A percentile compares a stretch with the other conserved stretches of the same genome.
Conservation (phyloP, 64 coral and sea anemone genomes). For the Porites australiensis region DNA sequence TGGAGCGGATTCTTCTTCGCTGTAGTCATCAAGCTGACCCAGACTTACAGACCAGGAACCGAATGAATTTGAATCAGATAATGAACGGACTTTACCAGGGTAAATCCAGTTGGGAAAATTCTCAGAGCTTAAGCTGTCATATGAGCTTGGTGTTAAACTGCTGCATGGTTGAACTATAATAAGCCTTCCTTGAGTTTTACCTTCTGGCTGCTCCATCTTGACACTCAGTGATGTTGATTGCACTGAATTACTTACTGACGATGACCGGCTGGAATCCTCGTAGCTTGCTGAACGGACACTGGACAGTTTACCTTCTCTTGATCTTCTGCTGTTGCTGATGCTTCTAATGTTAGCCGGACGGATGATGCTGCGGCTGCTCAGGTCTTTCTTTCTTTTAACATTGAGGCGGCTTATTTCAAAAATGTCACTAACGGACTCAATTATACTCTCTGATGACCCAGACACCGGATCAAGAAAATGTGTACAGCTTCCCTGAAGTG, state of each 20-base stretch:
- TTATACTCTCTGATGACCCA: background rate
- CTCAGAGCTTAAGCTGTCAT: background rate
- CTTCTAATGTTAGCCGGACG: too few species aligned
- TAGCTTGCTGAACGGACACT: background rate
- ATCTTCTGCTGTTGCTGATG: too few species aligned
- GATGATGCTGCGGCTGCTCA: too few species aligned
- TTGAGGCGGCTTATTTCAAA: too few species aligned
- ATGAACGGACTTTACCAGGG: background rate
- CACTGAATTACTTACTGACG: background rate
- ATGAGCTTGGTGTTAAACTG: background rate
- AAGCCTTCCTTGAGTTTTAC: background rate
- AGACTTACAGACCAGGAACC: background rate
- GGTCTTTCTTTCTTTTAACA: too few species aligned
- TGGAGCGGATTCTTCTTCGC: conserved; percentile 2
- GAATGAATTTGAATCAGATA: background rate
- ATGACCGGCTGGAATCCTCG: background rate
- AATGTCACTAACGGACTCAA: background rate
- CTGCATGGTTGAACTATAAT: conserved; percentile 24
- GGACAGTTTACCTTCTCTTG: too few species aligned
- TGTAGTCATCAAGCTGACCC: background rate
- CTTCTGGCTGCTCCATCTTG: background rate
- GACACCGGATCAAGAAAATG: background rate
- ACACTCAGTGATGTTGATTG: background rate
- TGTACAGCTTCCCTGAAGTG: background rate
- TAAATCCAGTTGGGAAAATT: background rate